Percentiles rank a stretch among this genome's conserved stretches.
phyloP scores from a whole-genome alignment of 2,113 vertebrate species.

The Apodemus sylvaticus region DNA sequence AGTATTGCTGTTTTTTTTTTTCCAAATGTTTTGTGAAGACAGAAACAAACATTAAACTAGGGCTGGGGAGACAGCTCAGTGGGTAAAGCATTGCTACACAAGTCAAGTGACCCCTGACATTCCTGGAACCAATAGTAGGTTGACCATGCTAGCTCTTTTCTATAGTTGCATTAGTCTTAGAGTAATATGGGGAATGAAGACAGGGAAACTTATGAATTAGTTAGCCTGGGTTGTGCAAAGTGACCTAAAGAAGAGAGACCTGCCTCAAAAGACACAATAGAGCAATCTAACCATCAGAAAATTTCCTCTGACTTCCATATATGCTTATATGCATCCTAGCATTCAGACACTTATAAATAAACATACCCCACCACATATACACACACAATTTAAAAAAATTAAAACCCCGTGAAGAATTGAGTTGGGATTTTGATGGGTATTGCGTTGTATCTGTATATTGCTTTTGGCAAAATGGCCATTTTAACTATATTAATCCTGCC shows the following conservation, averaged over 20 bases:
- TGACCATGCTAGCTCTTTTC: no score
- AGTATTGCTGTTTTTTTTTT: neutral
- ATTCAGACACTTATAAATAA: neutral
- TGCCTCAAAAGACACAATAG: neutral
- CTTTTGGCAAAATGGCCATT: no score
- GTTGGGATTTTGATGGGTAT: no score
- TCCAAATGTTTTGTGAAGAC: conserved; percentile 28
- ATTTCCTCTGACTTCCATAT: neutral
- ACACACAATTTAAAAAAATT: no score
- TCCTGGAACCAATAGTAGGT: neutral
- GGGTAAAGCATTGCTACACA: no score
- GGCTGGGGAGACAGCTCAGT: neutral
- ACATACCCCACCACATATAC: no score
- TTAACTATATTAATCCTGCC: no score
- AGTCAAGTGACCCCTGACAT: neutral
- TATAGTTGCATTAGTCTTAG: no score
- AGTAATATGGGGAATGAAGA: neutral
- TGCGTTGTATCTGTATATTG: no score
- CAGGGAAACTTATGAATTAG: neutral
- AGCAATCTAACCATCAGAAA: neutral
- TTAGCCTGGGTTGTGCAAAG: neutral
- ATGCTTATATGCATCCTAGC: neutral
- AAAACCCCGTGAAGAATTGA: no score
- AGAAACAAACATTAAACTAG: neutral
- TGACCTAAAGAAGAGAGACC: neutral